Percentiles rank a stretch among this genome's conserved stretches.
Evolutionary conservation across 2,888 invertebrate species (phyloP).

Genomic region (Acrocyrtus sp.): DNA sequence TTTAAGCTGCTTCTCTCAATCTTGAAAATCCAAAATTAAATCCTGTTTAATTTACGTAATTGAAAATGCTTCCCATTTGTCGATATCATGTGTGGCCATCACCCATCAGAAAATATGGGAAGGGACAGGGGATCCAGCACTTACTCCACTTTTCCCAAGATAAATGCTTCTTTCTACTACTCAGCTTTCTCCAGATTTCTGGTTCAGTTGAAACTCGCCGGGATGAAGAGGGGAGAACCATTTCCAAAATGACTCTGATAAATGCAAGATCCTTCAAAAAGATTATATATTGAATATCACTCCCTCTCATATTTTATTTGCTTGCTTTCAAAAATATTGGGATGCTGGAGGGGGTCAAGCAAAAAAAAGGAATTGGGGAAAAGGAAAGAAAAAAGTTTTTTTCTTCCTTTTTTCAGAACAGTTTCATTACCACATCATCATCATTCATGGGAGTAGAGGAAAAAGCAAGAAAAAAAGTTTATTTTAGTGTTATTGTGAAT

Average conservation of each 20-base stretch:
- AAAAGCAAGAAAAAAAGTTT: neutral
- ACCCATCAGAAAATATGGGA: no score
- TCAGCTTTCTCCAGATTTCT: neutral
- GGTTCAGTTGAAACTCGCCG: neutral
- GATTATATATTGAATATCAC: neutral
- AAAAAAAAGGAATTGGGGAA: conserved; percentile 3
- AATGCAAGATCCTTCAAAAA: conserved; percentile 25
- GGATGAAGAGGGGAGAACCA: neutral
- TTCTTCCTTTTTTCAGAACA: conserved; percentile 13
- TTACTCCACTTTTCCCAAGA: neutral
- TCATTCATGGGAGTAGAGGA: neutral
- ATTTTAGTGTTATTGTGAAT: neutral
- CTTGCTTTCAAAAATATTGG: neutral
- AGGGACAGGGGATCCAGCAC: neutral
- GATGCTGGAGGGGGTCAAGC: conserved; percentile 23
- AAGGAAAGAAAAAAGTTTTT: conserved; percentile 19
- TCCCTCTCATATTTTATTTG: conserved; percentile 1
- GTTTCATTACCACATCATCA: conserved; percentile 41
- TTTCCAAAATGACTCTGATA: conserved; percentile 13
- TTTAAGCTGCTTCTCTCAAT: no score
- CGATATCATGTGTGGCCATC: no score
- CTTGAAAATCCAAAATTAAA: no score
- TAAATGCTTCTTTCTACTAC: no score
- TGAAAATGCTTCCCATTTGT: no score
- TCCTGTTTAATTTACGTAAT: no score